Evolutionary conservation across 2,113 vertebrate species (phyloP), one percentile per base, ranked within the genome.

Genomic region (Sinocyclocheilus anshuiensis): DNA sequence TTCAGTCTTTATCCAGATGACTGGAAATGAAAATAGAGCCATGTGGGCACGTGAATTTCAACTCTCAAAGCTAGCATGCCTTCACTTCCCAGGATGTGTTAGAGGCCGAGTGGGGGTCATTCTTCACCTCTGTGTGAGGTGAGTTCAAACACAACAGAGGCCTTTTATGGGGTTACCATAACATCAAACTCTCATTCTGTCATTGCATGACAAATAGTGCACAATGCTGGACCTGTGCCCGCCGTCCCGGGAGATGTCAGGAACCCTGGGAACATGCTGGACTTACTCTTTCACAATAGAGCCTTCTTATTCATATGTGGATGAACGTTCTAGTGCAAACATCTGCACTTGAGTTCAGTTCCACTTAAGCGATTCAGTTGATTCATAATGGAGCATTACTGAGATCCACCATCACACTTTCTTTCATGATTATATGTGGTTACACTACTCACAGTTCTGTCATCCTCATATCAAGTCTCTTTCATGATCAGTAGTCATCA

Each of bases 111-210:
- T 7, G 59, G 22, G 26, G 72, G 81, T 78, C 71, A 77, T 83
- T 83, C 63, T 81, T 86, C 86, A 84, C 76, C 83, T 79, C 77
- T 24, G 78, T 61, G 76, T 87, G 80, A 86, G 72, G 72, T 61
- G 79, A 86, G 61, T 87, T 87, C 69, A 72, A 85, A 87, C 86
- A 84, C 77, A 88, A 86, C 88, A 78, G 71, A 75, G 84, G 86
- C 42, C 84, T 82, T 85, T 90, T 84, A 86, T 86, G 65, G 74
- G 61, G 33, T 42, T 42, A 53, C 50, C 72, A 71, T 81, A 78
- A 83, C 81, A 86, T 79, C 84, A 76, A 22, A 63, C 75, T 82
- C 69, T 55, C 36, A 53, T 72, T 82, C 75, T 42, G 39, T 63
- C 74, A 82, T 53, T 81, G 7, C 55, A 29, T 26, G 48, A 85